phyloP scores from a whole-genome alignment of 2,113 vertebrate genomes.

The Thamnaconus septentrionalis region DNA sequence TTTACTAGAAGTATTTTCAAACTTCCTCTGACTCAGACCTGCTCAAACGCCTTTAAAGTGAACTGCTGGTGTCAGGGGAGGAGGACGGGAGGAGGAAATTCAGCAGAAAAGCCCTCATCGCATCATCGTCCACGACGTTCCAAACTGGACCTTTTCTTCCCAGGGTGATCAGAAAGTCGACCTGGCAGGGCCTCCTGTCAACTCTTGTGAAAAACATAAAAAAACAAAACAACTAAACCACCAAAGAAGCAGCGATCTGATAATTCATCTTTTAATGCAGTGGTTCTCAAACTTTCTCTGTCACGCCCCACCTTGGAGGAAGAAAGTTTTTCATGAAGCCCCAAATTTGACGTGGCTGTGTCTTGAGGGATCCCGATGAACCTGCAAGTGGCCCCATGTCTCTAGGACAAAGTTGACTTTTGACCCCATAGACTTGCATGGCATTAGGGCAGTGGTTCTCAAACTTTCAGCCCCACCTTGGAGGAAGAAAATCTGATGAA shows the following conservation, averaged over 20 bases:
- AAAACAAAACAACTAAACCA: conserved; percentile 15
- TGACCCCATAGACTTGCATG: no score
- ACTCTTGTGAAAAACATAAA: conserved; percentile 25
- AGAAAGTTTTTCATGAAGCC: no score
- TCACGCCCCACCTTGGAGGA: no score
- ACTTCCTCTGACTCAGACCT: conserved; percentile 18
- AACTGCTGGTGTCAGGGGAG: not conserved
- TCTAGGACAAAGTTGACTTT: no score
- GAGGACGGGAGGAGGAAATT: not conserved
- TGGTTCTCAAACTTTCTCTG: no score
- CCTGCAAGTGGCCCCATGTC: no score
- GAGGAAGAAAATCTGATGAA: conserved; percentile 52
- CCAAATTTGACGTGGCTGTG: no score
- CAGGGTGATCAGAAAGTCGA: conserved; percentile 14
- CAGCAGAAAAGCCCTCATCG: no score
- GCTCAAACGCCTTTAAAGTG: conserved; percentile 9
- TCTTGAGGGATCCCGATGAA: no score
- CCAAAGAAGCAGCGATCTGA: no score
- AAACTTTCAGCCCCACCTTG: conserved; percentile 6
- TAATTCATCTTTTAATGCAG: no score
- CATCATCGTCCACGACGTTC: conserved; percentile 7
- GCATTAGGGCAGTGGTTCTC: no score
- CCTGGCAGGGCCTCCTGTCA: conserved; percentile 22
- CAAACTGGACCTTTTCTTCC: conserved; percentile 12
- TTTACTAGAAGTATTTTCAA: conserved; percentile 9